Evolutionary conservation across 2,797 vertebrate species (phyloP).

Genomic region (Ctenopoma multispine): DNA sequence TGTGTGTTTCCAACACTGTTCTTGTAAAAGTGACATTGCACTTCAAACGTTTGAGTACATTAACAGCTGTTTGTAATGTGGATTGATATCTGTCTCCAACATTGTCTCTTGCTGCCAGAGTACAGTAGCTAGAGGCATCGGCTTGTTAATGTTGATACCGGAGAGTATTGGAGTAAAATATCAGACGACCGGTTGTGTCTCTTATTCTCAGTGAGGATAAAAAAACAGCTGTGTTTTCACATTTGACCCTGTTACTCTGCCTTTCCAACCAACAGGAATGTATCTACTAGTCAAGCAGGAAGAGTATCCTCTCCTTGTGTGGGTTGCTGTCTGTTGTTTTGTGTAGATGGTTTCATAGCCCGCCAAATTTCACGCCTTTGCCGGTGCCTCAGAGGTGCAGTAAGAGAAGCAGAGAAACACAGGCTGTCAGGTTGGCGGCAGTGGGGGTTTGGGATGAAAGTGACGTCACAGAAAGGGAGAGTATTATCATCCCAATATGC

Average conservation of each 20-base stretch:
- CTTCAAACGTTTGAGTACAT: slow-evolving; percentile 32
- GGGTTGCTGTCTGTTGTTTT: slow-evolving; percentile 49
- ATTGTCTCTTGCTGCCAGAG: slow-evolving; percentile 24
- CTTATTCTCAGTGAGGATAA: slow-evolving; percentile 35
- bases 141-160: slow-evolving; percentile 52
- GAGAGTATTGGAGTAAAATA: slow-evolving; percentile 44
- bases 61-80: slow-evolving; percentile 50
- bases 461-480: slow-evolving; percentile 65
- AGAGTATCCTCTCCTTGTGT: slow-evolving; percentile 48
- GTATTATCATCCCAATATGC: slow-evolving; percentile 55
- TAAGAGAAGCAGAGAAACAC: slow-evolving; percentile 37
- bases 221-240: slow-evolving; percentile 70
- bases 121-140: slow-evolving; percentile 38
- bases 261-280: slow-evolving; percentile 47
- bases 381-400: slow-evolving; percentile 38
- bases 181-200: slow-evolving; percentile 55
- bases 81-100: slow-evolving; percentile 24
- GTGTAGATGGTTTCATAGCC: slow-evolving; percentile 27
- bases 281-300: slow-evolving; percentile 54
- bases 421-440: slow-evolving; percentile 15
- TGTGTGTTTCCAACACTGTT: slow-evolving; percentile 38
- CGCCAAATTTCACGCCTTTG: slow-evolving; percentile 64
- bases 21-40: slow-evolving; percentile 39
- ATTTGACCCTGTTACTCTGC: slow-evolving; percentile 51
- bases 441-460: slow-evolving; percentile 37